Conservation (phyloP, 2,797 vertebrate species). For the Garrulus glandarius region DNA sequence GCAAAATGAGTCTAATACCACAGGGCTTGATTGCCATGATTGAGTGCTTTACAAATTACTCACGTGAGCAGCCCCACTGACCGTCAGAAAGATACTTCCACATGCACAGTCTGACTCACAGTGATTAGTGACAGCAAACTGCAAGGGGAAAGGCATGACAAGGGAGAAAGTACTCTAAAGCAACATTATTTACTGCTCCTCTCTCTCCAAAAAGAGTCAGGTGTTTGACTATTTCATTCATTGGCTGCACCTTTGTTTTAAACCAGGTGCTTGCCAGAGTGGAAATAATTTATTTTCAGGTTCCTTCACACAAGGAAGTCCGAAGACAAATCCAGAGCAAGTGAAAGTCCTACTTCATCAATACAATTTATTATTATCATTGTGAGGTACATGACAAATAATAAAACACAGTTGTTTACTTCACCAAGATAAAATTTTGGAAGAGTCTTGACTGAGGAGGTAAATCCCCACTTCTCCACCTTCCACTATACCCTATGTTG, state of each 20-base stretch:
- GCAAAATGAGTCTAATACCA: neutral
- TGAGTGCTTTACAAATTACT: neutral
- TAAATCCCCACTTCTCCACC: neutral
- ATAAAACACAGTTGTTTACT: neutral
- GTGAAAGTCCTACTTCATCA: neutral
- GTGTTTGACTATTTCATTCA: neutral
- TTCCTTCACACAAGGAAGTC: neutral
- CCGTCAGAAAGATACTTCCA: neutral
- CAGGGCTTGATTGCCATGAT: neutral
- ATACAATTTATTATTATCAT: neutral
- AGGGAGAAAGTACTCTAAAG: conserved; percentile 4
- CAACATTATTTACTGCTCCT: neutral
- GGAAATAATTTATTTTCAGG: neutral
- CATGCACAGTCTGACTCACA: neutral
- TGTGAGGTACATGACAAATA: neutral
- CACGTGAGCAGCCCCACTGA: neutral
- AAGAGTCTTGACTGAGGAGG: neutral
- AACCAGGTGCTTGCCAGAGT: neutral
- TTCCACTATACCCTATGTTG: neutral
- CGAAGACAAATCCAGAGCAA: neutral
- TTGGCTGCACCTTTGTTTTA: neutral
- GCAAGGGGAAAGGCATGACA: neutral
- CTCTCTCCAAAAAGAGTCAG: neutral
- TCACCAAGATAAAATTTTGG: neutral
- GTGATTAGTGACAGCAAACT: conserved; percentile 4